Evolutionary conservation across 2,888 invertebrate genomes (phyloP).

Genomic region (Ormyrus thymus): DNA sequence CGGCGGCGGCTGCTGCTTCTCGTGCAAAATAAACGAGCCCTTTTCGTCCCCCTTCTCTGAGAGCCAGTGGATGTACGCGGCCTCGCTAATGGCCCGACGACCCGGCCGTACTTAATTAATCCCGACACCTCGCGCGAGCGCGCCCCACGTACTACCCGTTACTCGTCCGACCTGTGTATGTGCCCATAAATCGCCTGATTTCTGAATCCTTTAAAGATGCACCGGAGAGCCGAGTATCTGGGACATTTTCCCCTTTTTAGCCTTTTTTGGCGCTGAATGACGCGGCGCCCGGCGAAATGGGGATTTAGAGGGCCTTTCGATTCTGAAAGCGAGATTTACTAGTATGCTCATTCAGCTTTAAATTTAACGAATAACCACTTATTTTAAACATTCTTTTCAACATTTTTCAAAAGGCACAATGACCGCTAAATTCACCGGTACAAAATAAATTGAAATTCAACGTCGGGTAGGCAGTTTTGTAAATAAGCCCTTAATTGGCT

Average conservation of each 20-base stretch:
- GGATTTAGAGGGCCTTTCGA: not conserved
- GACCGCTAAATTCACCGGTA: too few species aligned
- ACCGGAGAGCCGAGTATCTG: too few species aligned
- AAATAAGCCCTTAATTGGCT: not conserved
- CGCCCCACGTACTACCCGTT: constrained; percentile 46
- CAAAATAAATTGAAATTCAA: too few species aligned
- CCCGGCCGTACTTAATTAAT: constrained; percentile 57
- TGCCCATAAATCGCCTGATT: constrained; percentile 50
- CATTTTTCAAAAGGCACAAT: too few species aligned
- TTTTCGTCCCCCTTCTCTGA: constrained; percentile 22
- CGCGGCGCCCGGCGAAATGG: not conserved
- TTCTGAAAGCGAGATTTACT: too few species aligned
- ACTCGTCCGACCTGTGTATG: constrained; percentile 5
- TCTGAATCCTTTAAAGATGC: constrained; percentile 38
- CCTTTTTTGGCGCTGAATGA: constrained; percentile 5
- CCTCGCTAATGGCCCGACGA: constrained; percentile 30
- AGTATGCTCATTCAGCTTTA: too few species aligned
- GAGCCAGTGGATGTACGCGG: constrained; percentile 18
- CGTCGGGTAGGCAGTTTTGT: too few species aligned
- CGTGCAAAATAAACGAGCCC: constrained; percentile 48
- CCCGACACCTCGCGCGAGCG: constrained; percentile 52
- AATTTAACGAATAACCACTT: too few species aligned
- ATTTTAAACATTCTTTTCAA: too few species aligned
- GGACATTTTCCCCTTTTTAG: not conserved
- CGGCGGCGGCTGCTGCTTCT: not conserved